Percentiles rank a stretch among this genome's conserved stretches.
These are phyloP conservation scores for Perdita meconis DNA, from an alignment of 2,888 invertebrate species.

Conservation along the genomic window DNA sequence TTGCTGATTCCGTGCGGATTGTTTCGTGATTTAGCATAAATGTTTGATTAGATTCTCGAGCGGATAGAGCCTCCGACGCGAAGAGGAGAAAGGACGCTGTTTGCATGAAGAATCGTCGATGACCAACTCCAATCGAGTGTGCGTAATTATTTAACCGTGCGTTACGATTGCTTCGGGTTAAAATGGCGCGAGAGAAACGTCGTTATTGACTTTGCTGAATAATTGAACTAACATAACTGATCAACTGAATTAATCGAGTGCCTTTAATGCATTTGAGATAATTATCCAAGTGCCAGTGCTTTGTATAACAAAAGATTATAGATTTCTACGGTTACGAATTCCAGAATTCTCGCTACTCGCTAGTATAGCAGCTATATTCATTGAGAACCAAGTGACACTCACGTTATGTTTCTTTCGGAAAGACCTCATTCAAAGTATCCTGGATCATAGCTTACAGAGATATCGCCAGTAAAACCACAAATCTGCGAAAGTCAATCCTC, in stretches of 20 bases:
- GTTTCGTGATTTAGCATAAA: slow-evolving; percentile 85
- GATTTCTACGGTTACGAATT: too few species aligned
- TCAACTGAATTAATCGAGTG: slow-evolving; percentile 28
- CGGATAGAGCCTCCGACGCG: slow-evolving; percentile 53
- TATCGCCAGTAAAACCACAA: not conserved
- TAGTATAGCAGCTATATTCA: too few species aligned
- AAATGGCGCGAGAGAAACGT: not conserved
- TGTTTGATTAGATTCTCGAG: slow-evolving; percentile 84
- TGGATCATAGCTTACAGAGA: not conserved
- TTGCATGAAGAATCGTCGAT: slow-evolving; percentile 74
- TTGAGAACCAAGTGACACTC: too few species aligned
- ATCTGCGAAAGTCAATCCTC: not conserved
- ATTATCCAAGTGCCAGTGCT: slow-evolving; percentile 10
- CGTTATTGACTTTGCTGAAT: slow-evolving; percentile 29
- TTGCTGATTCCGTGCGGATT: slow-evolving; percentile 84
- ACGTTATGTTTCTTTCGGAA: too few species aligned
- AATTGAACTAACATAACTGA: slow-evolving; percentile 15
- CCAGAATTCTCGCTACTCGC: too few species aligned
- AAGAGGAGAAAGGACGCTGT: slow-evolving; percentile 59
- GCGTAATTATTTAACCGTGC: slow-evolving; percentile 78
- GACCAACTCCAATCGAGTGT: slow-evolving; percentile 74
- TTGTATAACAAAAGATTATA: too few species aligned
- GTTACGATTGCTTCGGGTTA: slow-evolving; percentile 1
- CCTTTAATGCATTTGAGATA: not conserved
- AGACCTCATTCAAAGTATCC: slow-evolving; percentile 13